Base-by-base conservation (phyloP, 2,888 invertebrate species). In the Heteropelma amictum region DNA sequence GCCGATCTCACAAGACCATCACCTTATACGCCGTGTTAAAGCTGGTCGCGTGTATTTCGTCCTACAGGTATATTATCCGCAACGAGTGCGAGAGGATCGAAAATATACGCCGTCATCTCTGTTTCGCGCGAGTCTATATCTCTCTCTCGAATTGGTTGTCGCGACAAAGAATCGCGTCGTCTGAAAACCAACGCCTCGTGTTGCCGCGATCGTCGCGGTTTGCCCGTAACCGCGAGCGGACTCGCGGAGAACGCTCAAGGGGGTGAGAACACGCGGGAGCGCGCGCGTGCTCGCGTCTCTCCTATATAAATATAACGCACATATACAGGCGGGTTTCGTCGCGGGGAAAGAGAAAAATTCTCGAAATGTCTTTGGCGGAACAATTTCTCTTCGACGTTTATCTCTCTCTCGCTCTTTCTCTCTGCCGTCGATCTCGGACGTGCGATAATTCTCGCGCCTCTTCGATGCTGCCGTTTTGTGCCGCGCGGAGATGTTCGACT, bases 331-430 rank as follows among this genome's bases (percentile, higher is more conserved):
- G 14, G 19, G 17, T 42, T 45, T 10, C n/a, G n/a, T 14, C 19
- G 17, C 21, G 23, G 49, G 33, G 68, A 45, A 51, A 71, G 63
- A 68, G 67, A 76, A 76, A 76, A 76, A 76, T 76, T 72, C 72
- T 68, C 76, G 72, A 76, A 76, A 76, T 76, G 76, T 76, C 76
- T 76, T 76, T 76, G 76, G 76, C 76, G 76, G 76, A 76, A 76
- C 76, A 76, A 72, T 76, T 76, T 72, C 76, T 72, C 76, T 72
- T 67, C 58, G 72, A 64, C 58, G 56, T 63, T 68, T 71, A 77
- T 79, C 63, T 76, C 45, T 76, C 72, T 76, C 61, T 68, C 42
- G 51, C 33, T 60, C 47, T 6, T 79, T 81, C 75, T 76, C 64
- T 51, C 56, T 17, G 40, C 75, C 77, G 64, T 64, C 72, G 77